Evolutionary conservation across 2,797 vertebrate genomes (phyloP).

Genomic region (Numenius phaeopus): DNA sequence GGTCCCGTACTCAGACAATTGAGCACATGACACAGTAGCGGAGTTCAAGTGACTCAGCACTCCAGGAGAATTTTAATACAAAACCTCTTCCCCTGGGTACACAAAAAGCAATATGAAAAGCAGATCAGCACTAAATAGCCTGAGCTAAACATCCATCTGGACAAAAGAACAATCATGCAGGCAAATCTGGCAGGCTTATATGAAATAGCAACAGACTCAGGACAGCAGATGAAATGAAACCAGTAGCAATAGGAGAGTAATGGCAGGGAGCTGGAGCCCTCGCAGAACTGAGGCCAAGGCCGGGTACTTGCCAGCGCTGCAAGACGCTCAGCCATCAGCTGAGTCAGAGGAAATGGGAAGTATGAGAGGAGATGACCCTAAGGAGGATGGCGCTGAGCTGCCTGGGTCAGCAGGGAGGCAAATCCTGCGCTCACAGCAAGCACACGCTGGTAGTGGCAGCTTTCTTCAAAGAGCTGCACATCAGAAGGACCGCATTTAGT

Average conservation of each 20-base stretch:
- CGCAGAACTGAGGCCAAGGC: neutral
- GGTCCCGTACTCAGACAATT: neutral
- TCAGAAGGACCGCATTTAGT: neutral
- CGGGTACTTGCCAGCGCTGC: neutral
- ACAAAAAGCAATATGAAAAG: conserved; percentile 58
- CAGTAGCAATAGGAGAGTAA: conserved; percentile 15
- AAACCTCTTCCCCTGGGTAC: conserved; percentile 43
- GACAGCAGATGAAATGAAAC: conserved; percentile 29
- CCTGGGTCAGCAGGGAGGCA: neutral
- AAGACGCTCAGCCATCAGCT: neutral
- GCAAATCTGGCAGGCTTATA: conserved; percentile 56
- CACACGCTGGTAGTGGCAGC: neutral
- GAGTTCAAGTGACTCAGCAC: conserved; percentile 72
- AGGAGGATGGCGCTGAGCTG: neutral
- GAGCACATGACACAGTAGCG: conserved; percentile 59
- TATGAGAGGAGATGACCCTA: neutral
- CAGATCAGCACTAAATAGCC: conserved; percentile 68
- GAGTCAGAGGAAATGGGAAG: neutral
- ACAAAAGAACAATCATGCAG: conserved; percentile 61
- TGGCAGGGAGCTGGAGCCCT: neutral
- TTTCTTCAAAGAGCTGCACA: fast-evolving
- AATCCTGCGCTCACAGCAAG: neutral
- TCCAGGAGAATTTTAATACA: conserved; percentile 61
- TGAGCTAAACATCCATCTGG: conserved; percentile 61
- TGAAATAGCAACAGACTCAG: neutral